phyloP scores from a whole-genome alignment of 2,113 vertebrate genomes.

The Anoplopoma fimbria region DNA sequence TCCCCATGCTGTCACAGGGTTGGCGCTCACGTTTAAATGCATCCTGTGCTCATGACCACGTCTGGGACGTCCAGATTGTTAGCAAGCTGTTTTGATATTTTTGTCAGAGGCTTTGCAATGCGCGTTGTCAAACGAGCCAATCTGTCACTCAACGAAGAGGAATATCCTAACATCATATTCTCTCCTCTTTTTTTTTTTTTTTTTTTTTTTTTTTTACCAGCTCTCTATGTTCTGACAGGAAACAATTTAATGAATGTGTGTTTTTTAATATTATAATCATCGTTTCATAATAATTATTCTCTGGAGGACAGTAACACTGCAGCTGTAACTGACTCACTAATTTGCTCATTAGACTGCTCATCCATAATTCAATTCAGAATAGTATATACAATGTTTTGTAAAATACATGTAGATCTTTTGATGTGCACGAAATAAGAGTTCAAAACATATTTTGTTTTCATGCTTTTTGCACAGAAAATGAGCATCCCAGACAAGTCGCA shows the following conservation, averaged over 20 bases:
- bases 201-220: background rate
- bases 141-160: background rate
- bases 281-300: slow-evolving; percentile 1
- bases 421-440: slow-evolving; percentile 12
- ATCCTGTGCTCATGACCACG: slow-evolving; percentile 32
- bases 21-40: slow-evolving; percentile 14
- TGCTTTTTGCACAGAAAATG: background rate
- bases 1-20: slow-evolving; percentile 24
- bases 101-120: slow-evolving; percentile 12
- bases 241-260: background rate
- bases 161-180: background rate
- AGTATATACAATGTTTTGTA: slow-evolving; percentile 12
- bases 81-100: slow-evolving; percentile 35
- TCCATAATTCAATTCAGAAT: slow-evolving; percentile 22
- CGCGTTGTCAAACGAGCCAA: background rate
- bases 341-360: slow-evolving; percentile 25
- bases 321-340: slow-evolving; percentile 21
- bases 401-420: slow-evolving; percentile 15
- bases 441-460: slow-evolving; percentile 5
- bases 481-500: slow-evolving; percentile 1
- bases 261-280: too few relatives aligned
- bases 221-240: background rate
- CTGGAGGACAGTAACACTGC: slow-evolving; percentile 7
- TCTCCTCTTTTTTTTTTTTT: background rate
- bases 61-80: slow-evolving; percentile 45